Evolutionary conservation across 2,888 invertebrate genomes (phyloP).

Genomic region (Strigamia transsilvanica): DNA sequence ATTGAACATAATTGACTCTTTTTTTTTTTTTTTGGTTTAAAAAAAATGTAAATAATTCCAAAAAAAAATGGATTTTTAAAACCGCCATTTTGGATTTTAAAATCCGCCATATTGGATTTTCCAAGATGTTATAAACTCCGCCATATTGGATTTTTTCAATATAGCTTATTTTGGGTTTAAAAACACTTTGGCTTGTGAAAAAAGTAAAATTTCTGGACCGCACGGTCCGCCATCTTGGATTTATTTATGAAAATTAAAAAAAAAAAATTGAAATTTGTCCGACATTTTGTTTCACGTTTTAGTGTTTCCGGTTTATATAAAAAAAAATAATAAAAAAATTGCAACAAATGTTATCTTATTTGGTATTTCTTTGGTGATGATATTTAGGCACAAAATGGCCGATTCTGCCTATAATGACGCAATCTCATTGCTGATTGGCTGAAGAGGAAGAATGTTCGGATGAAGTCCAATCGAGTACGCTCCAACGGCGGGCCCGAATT

Average conservation of each 20-base stretch:
- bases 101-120: too few relatives aligned
- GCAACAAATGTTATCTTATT: neutral
- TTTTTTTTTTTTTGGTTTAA: too few relatives aligned
- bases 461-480: neutral
- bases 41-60: neutral
- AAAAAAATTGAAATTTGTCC: neutral
- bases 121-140: neutral
- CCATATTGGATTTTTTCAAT: too few relatives aligned
- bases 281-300: neutral
- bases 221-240: too few relatives aligned
- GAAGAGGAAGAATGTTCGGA: neutral
- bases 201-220: too few relatives aligned
- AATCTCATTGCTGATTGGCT: constrained; percentile 2
- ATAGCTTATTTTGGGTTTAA: too few relatives aligned
- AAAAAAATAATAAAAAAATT: neutral
- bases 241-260: too few relatives aligned
- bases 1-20: neutral
- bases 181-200: too few relatives aligned
- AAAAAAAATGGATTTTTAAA: neutral
- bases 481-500: neutral
- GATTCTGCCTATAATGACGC: neutral
- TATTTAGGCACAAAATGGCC: neutral
- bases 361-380: constrained; percentile 3
- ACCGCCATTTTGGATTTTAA: neutral
- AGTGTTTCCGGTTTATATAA: neutral